phyloP scores from a whole-genome alignment of 2,113 vertebrate species.

The Campylorhamphus procurvoides region DNA sequence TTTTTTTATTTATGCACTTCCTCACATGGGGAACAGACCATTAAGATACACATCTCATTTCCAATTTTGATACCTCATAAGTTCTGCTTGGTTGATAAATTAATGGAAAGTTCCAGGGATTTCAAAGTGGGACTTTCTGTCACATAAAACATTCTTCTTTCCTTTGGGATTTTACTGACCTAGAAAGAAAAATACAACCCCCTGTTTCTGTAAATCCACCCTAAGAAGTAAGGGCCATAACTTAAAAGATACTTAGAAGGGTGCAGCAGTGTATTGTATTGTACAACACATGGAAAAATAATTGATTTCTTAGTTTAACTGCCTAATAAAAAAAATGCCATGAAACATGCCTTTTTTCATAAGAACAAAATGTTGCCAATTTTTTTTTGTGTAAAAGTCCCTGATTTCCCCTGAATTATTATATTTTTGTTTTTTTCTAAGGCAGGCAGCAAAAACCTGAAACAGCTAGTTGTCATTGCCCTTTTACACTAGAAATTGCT shows the following conservation, averaged over 20 bases:
- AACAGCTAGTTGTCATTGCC: neutral
- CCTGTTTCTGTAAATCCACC: neutral
- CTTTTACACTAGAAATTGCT: neutral
- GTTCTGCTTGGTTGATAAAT: constrained; percentile 5
- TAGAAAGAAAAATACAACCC: neutral
- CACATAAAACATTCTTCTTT: neutral
- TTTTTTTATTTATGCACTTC: constrained; percentile 31
- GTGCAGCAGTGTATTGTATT: neutral
- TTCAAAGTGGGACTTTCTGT: neutral
- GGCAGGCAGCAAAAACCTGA: neutral
- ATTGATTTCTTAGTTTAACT: neutral
- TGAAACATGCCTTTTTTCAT: neutral
- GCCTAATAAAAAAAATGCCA: neutral
- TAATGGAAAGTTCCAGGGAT: neutral
- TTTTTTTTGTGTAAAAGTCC: neutral
- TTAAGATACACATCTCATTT: constrained; percentile 29
- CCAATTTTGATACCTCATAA: constrained; percentile 37
- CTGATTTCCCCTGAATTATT: neutral
- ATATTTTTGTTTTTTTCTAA: neutral
- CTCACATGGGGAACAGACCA: neutral
- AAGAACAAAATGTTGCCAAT: neutral
- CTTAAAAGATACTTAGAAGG: neutral
- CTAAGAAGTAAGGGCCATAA: neutral
- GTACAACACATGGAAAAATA: neutral
- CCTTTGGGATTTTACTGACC: constrained; percentile 2